Evolutionary conservation across 2,888 invertebrate species (phyloP), one percentile per base, ranked within the genome.

Genomic region (Cataglyphis rosenhaueri): DNA sequence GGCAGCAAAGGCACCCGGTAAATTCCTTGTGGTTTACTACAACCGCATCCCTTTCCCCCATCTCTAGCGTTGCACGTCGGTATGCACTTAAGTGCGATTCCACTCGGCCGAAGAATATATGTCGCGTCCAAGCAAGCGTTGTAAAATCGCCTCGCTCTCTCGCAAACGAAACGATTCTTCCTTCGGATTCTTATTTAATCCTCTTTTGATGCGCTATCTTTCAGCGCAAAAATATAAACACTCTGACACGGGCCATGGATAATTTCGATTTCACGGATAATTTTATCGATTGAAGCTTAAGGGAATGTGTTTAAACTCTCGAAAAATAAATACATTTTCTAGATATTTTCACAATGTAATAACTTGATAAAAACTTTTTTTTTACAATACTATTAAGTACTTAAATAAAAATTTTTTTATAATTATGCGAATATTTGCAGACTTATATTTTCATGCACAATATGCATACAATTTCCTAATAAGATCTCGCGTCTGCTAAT

Each of bases 11-110:
- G 81, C 73, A 82, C 21, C 83, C 65, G 29, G 84, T 82, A 87
- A 89, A 89, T 89, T 89, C 87, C 83, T 84, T 62, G 85, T 78
- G 84, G 86, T 86, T 87, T 88, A 75, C 86, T 84, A 74, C 82
- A 88, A 86, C 86, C 84, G 75, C 86, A 86, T 62, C 79, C 79
- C 76, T 5, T n/a, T 38, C 29, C 52, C 21, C 8, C 21, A 18
- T n/a, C 8, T 15, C 25, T 18, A 1, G 48, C 81, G 79, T 83
- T 71, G 83, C 82, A 81, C 78, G 83, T 84, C 82, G 83, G 84
- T 81, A 87, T 88, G 84, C 87, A 70, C 84, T 79, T 86, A 86
- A 88, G 84, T 83, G 82, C 83, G 86, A 88, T 86, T 86, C 84
- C 62, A 78, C 78, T 81, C 68, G 79, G 29, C 48, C 74, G 78